Conservation (phyloP, 2,888 invertebrate genomes). For the Euclidia mi region DNA sequence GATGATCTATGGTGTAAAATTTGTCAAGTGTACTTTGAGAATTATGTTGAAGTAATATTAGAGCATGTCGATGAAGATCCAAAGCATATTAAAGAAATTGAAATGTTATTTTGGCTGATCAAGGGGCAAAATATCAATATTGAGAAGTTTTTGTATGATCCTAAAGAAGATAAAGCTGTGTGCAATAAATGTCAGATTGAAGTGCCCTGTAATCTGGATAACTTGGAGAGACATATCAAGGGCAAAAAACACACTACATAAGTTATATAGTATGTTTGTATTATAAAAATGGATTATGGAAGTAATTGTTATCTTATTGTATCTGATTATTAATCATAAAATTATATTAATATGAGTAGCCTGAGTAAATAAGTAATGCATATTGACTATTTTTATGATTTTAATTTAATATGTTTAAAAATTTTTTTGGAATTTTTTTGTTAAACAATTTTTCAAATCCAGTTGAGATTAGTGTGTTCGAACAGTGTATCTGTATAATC, state of each 20-base stretch:
- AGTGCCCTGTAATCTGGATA: slow-evolving; percentile 68
- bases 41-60: slow-evolving; percentile 66
- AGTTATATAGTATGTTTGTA: too few relatives aligned
- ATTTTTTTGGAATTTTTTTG: too few relatives aligned
- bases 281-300: too few relatives aligned
- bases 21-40: slow-evolving; percentile 68
- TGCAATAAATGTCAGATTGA: slow-evolving; percentile 64
- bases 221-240: slow-evolving; percentile 65
- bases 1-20: slow-evolving; percentile 74
- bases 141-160: slow-evolving; percentile 66
- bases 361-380: too few relatives aligned
- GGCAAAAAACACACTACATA: slow-evolving; percentile 54
- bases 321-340: too few relatives aligned
- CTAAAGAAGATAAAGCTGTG: slow-evolving; percentile 64
- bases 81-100: slow-evolving; percentile 55
- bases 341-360: too few relatives aligned
- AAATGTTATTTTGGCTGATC: slow-evolving; percentile 61
- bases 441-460: too few relatives aligned
- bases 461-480: too few relatives aligned
- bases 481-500: too few relatives aligned
- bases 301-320: too few relatives aligned
- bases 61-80: slow-evolving; percentile 67
- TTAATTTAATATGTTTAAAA: too few relatives aligned
- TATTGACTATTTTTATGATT: too few relatives aligned
- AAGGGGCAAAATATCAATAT: slow-evolving; percentile 66